Base-by-base conservation (phyloP, 1,140 invertebrate genomes). In the Aricia agestis region DNA sequence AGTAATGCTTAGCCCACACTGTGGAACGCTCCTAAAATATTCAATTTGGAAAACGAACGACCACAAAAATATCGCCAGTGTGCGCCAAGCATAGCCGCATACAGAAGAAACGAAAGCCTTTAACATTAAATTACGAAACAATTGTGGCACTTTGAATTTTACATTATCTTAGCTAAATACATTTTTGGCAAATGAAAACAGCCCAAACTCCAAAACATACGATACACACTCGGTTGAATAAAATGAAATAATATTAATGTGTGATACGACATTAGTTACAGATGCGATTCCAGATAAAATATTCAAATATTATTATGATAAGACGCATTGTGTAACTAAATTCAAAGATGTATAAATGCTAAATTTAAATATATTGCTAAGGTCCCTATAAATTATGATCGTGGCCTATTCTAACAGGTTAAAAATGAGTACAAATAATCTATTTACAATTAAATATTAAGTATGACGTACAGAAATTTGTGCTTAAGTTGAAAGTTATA, bases 61-160 rank as follows among this genome's bases (percentile, higher is more conserved):
- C 58, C 58, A 19, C 18, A 59, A 59, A 59, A 59, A 59, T 59
- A 59, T 59, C 58, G 1, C 17, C 58, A 59, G 58, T 59, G 58
- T 74, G 71, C 57, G 68, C 68, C 31, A 58, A 67, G 73, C 72
- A 67, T 72, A 68, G 72, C 70, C 69, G 76, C 74, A 72, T 76
- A 75, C 72, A 75, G 52, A 67, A 75, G 52, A 67, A 70, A 68
- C 72, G 59, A 72, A 59, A 59, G 61, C 58, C 42, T 19, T 42
- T 10, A 32, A 19, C 61, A 36, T 41, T n/a, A 25, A 68, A 32
- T 63, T 45, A 63, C 65, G 58, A 72, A 45, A 72, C 25, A 72
- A 68, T 72, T 73, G 73, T 77, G 76, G 73, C 75, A 76, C 75
- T 74, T 74, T 67, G 45, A 71, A 71, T 76, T 74, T 69, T 57